These are phyloP conservation scores for Halichoerus grypus DNA, from an alignment of 2,113 vertebrate species.

Conservation along the genomic window DNA sequence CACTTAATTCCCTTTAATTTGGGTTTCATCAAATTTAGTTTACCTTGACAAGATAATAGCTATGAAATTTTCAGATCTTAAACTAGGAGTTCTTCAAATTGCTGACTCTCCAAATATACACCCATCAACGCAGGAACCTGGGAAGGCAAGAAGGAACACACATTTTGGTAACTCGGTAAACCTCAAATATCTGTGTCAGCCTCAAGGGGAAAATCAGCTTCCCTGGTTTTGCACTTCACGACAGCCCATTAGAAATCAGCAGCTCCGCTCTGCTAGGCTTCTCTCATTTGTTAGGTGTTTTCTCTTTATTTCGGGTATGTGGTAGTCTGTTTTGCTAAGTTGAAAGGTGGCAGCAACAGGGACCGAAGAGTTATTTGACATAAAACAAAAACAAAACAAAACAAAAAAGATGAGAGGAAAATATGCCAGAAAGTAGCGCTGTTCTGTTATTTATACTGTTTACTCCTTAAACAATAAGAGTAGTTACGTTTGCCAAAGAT, in stretches of 20 bases:
- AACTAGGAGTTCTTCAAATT: slow-evolving; percentile 9
- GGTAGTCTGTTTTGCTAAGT: slow-evolving; percentile 24
- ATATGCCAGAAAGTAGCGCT: slow-evolving; percentile 40
- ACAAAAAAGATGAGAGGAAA: slow-evolving; percentile 51
- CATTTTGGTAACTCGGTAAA: background rate
- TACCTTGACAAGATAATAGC: slow-evolving; percentile 13
- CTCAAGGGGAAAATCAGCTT: background rate
- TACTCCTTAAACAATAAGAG: slow-evolving; percentile 69
- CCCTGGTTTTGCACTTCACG: background rate
- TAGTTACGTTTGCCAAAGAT: slow-evolving; percentile 65
- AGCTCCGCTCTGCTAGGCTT: background rate
- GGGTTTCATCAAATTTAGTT: slow-evolving; percentile 6
- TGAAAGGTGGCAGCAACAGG: slow-evolving; percentile 56
- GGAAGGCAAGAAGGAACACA: background rate
- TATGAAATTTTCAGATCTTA: slow-evolving; percentile 42
- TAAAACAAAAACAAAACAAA: background rate
- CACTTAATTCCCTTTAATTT: slow-evolving; percentile 18
- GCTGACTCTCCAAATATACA: slow-evolving; percentile 13
- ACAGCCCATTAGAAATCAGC: background rate
- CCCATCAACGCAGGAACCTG: background rate
- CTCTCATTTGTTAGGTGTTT: background rate
- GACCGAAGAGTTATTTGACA: slow-evolving; percentile 25
- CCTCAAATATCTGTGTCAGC: background rate
- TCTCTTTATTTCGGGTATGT: slow-evolving; percentile 36
- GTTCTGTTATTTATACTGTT: slow-evolving; percentile 60